phyloP scores from a whole-genome alignment of 2,797 vertebrate genomes.

The Sebastolobus alascanus region DNA sequence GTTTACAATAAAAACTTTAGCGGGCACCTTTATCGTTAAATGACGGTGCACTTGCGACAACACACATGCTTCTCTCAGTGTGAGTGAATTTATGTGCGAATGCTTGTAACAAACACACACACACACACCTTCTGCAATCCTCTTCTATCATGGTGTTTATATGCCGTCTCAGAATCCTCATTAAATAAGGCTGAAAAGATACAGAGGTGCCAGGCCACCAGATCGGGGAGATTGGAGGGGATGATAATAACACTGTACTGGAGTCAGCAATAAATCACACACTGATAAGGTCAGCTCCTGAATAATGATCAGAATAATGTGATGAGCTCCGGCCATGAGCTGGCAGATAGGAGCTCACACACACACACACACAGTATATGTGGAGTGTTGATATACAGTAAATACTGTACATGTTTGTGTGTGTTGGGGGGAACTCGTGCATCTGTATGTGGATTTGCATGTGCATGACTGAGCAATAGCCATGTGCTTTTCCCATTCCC shows the following conservation, averaged over 20 bases:
- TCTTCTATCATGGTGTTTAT: conserved; percentile 9
- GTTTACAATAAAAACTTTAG: neutral
- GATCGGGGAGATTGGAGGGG: conserved; percentile 36
- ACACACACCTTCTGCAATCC: neutral
- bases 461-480: conserved; percentile 30
- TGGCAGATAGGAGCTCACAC: conserved; percentile 1
- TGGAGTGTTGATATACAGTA: neutral
- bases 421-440: neutral
- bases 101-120: neutral
- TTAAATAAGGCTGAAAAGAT: conserved; percentile 54
- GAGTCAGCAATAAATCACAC: conserved; percentile 71
- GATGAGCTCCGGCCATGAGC: conserved; percentile 55
- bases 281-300: conserved; percentile 76
- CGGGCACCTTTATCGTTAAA: neutral
- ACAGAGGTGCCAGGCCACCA: conserved; percentile 43
- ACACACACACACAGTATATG: neutral
- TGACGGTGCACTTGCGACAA: too few species aligned
- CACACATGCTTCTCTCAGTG: neutral
- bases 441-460: conserved; percentile 37
- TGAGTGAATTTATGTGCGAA: neutral
- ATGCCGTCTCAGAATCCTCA: conserved; percentile 34
- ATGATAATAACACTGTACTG: conserved; percentile 57
- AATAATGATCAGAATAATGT: conserved; percentile 73
- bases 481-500: conserved; percentile 26
- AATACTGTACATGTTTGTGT: neutral